phyloP scores from a whole-genome alignment of 2,113 vertebrate species.

The Sinocyclocheilus grahami region DNA sequence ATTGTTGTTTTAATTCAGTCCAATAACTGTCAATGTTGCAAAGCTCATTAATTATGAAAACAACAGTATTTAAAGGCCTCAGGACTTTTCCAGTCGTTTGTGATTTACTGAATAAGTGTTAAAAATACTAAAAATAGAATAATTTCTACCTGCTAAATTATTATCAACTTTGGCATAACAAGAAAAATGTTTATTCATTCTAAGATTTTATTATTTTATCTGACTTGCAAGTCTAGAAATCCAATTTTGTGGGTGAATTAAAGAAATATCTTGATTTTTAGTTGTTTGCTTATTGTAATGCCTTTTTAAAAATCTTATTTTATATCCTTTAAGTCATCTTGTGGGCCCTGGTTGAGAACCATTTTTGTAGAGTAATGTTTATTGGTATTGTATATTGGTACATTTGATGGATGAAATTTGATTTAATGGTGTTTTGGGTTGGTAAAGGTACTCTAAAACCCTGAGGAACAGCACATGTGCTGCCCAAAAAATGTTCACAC shows the following conservation, averaged over 20 bases:
- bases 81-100: neutral
- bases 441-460: neutral
- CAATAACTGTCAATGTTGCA: neutral
- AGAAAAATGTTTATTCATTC: no score
- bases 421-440: neutral
- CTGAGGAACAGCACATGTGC: neutral
- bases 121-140: no score
- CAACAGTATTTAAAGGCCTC: neutral
- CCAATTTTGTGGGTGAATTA: neutral
- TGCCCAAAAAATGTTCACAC: slow-evolving; percentile 19
- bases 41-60: neutral
- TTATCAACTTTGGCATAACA: no score
- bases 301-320: neutral
- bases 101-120: no score
- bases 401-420: neutral
- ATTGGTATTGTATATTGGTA: neutral
- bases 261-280: no score
- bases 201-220: no score
- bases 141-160: no score
- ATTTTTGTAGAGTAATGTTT: neutral
- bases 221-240: neutral
- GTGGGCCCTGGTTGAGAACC: neutral
- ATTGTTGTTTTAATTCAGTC: neutral
- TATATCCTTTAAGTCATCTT: neutral
- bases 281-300: neutral